These are phyloP conservation scores for Intellagama lesueurii DNA, from an alignment of 2,797 vertebrate genomes.

Conservation along the genomic window DNA sequence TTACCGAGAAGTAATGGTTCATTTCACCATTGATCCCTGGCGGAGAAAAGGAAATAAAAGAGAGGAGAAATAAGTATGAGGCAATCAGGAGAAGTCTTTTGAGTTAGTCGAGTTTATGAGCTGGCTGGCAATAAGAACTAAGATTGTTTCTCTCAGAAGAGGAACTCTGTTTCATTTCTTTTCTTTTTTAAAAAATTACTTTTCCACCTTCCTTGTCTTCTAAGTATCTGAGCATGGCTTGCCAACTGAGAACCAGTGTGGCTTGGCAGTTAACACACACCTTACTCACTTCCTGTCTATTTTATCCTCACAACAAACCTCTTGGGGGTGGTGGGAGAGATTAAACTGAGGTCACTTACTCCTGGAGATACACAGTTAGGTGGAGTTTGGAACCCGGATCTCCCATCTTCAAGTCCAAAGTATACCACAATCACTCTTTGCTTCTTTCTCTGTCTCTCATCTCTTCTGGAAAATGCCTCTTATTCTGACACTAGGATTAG, in stretches of 20 bases:
- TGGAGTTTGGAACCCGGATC: no score
- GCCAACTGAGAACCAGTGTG: neutral
- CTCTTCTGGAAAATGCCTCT: no score
- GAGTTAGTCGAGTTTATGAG: slow-evolving; percentile 4
- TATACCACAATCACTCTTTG: no score
- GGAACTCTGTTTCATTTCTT: neutral
- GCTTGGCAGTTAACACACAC: neutral
- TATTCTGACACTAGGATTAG: no score
- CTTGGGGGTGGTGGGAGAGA: neutral
- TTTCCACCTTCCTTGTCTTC: neutral
- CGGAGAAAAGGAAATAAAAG: slow-evolving; percentile 20
- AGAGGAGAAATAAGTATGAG: slow-evolving; percentile 4
- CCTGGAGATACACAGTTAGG: no score
- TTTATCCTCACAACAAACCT: neutral
- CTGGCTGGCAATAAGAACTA: neutral
- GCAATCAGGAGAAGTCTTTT: slow-evolving; percentile 14
- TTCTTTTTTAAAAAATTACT: neutral
- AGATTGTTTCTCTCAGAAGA: neutral
- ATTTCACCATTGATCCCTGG: slow-evolving; percentile 28
- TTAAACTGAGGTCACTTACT: neutral
- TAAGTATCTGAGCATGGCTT: neutral
- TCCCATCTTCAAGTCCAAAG: no score
- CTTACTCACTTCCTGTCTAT: no score
- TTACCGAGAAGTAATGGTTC: slow-evolving; percentile 29
- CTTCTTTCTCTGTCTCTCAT: no score